Base-by-base conservation (phyloP, 2,797 vertebrate genomes). In the Schizothorax lantsangensis region DNA sequence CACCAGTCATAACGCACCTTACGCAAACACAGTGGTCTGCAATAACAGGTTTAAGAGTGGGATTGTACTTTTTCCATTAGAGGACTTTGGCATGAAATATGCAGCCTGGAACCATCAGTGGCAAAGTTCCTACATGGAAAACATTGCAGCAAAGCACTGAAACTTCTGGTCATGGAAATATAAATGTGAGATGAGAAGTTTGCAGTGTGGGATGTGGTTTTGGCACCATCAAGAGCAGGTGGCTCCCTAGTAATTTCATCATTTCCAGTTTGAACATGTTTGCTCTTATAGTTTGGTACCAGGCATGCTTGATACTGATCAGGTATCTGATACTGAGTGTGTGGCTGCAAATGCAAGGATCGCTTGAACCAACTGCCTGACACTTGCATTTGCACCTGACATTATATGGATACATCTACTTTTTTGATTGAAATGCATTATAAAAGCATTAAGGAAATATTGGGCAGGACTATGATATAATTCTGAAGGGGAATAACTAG, bases 211-310 rank as follows among this genome's bases (percentile, higher is more conserved):
- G 86, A 89, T 92, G 86, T 92, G 84, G 89, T 86, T 92, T 86
- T 91, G 87, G 88, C 68, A 86, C 88, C 89, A 91, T 90, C 86
- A 88, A 86, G 83, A 78, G 59, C 87, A 87, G 89, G 85, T 83
- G 83, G 72, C 62, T 93, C 89, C 91, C 83, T 47, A 90, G 91
- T 88, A 93, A 93, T 94, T 93, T 88, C 92, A 93, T 92, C 86
- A 93, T 92, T 92, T 90, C 92, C 36, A 89, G 84, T 92, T 92
- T 69, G 81, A 89, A 87, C 57, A 82, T 85, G 90, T 87, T 87
- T 54, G 78, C 62, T 85, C 86, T 91, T 88, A 91, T 90, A 92
- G 49, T 14, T 62, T 78, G 52, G 80, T 54, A 83, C 17, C 30
- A 59, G 79, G 52, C 49, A 45, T 78, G 30, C 57, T 78, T 30